Evolutionary conservation across 1,140 invertebrate genomes (phyloP), one percentile per base, ranked within the genome.

Genomic region (Drosophila erecta): DNA sequence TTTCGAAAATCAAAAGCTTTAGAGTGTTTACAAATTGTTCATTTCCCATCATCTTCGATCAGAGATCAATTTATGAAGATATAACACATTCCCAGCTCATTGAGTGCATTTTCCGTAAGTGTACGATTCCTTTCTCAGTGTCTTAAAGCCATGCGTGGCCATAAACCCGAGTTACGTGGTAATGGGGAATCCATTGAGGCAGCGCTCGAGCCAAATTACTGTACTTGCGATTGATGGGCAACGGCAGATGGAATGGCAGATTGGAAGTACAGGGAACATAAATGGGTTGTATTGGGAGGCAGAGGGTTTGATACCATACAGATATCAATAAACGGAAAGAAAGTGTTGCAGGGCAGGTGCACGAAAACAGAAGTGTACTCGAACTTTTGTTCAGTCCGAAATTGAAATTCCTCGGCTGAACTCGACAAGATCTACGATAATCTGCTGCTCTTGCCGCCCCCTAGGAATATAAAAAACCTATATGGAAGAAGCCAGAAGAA

Each of bases 161-260:
- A 86, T 79, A 81, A 86, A 81, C 43, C 61, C 50, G 78, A 86
- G 81, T 86, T 89, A 89, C 78, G 84, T 89, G 85, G 84, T 89
- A 89, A 89, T 89, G 84, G 72, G 72, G 65, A 71, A 75, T 53
- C 79, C 67, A 71, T 56, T 46, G 64, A 30, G 4, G 46, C 64
- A 38, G 37, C 50, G 56, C 69, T 64, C 40, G 74, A 56, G 71
- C 70, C 53, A 86, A 86, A 86, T 86, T 86, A 79, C 81, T 81
- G 81, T 87, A 83, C 83, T 86, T 75, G 76, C 65, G 56, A 79
- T 78, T 75, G 74, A 83, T 83, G 64, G 43, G 24, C 64, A 33
- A 50, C 60, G 44, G 24, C 24, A 37, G 51, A 67, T 61, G 59
- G 59, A 67, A 67, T 67, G 46, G 64, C 46, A 44, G 60, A 20